Base-by-base conservation (phyloP, 2,113 vertebrate species). In the Eublepharis macularius region DNA sequence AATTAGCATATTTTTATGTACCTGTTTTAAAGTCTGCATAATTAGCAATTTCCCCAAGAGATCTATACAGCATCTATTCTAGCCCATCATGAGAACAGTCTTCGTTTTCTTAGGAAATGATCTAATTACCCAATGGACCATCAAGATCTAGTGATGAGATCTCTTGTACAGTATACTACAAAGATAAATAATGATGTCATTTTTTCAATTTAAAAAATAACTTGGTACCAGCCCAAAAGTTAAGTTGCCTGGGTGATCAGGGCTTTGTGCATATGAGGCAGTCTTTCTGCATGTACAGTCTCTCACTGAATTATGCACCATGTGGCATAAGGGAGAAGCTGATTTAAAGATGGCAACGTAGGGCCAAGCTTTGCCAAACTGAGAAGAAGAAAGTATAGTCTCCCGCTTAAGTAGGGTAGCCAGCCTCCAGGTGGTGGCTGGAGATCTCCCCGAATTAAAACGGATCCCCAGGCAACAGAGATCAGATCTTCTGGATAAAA, bases 141-240 rank as follows among this genome's bases (percentile, higher is more conserved):
- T 8, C n/a, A 16, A 85, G 26, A 13, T 81, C 85, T 19, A 83
- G 49, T 79, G 89, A 85, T 26, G 82, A 91, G 89, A n/a, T 47
- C 29, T 84, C 21, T 81, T 93, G 86, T 87, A 80, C 68, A 69
- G 24, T 1, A 0, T 19, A 81, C 6, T 7, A 80, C 81, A 72
- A 88, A 89, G 85, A 80, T 87, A 92, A 93, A 79, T 91, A 88
- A 85, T 90, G 19, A 69, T 79, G 32, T 70, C 24, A 86, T 54
- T 54, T 93, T 88, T 87, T n/a, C n/a, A 77, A 90, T 90, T 54
- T 57, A 92, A 87, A 83, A 43, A 39, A 12, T 36, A 60, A 32
- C 77, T 16, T 65, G 39, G 43, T 34, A 47, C 3, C 16, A 47
- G 41, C 41, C 41, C 21, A 26, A 24, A 19, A 26, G 57, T 60